These are phyloP conservation scores for Opisthograptis luteolata DNA, from an alignment of 2,888 invertebrate species.

Conservation along the genomic window DNA sequence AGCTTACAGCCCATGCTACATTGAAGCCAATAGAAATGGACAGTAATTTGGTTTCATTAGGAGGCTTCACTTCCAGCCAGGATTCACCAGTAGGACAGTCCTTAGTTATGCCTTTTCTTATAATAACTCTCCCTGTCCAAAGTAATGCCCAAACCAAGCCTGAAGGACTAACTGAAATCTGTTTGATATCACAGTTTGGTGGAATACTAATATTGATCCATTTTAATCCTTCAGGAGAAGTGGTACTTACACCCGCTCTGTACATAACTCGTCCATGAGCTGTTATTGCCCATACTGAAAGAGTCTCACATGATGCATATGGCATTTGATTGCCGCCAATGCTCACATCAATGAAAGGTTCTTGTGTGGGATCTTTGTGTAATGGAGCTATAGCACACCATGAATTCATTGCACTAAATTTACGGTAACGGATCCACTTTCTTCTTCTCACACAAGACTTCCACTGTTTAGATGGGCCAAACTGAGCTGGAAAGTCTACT, in stretches of 20 bases:
- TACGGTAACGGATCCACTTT: constrained; percentile 94
- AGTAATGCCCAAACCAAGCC: constrained; percentile 95
- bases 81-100: constrained; percentile 88
- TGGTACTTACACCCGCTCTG: constrained; percentile 90
- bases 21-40: constrained; percentile 93
- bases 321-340: constrained; percentile 94
- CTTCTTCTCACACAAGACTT: constrained; percentile 95
- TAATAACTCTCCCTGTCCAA: constrained; percentile 92
- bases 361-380: constrained; percentile 95
- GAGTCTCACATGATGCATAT: constrained; percentile 89
- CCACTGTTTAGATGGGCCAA: constrained; percentile 92
- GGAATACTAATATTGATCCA: constrained; percentile 93
- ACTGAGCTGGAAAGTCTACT: constrained; percentile 94
- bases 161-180: constrained; percentile 93
- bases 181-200: constrained; percentile 91
- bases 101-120: constrained; percentile 92
- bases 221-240: constrained; percentile 93
- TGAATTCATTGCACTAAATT: constrained; percentile 94
- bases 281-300: constrained; percentile 97
- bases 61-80: constrained; percentile 92
- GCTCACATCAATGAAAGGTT: constrained; percentile 96
- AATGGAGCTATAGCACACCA: constrained; percentile 96
- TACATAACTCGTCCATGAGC: constrained; percentile 96
- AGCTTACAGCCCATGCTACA: constrained; percentile 91
- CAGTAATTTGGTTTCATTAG: constrained; percentile 87